Evolutionary conservation across 2,113 vertebrate species (phyloP), one percentile per base, ranked within the genome.

Genomic region (Ibidorhyncha struthersii): DNA sequence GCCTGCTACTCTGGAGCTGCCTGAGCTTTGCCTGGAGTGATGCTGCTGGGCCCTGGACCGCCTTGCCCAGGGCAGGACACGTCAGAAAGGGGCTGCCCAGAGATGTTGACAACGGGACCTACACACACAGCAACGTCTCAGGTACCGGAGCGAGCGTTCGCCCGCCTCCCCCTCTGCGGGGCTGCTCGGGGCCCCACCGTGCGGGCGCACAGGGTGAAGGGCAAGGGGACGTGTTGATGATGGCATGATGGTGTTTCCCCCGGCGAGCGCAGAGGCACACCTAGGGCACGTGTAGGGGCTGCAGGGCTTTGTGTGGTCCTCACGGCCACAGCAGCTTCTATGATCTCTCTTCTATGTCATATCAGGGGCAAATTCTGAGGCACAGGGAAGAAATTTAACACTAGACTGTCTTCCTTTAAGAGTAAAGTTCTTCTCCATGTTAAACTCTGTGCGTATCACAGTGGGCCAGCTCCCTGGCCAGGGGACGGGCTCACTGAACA

Each of bases 1-100:
- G 83, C 53, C 73, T 97, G 55, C 52, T 98, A 86, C 88, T 74
- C 55, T 97, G 97, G 97, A 94, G 92, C 81, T 96, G 90, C 83
- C 89, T 97, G 74, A 88, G 49, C 30, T 65, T 93, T 59, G 74
- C 86, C 77, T 70, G 90, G 91, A 91, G 83, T 2, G 49, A 83
- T 67, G 83, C 74, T 50, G 63, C 82, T 12, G 93, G 45, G 43
- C 40, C 77, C 4, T 1, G 23, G 43, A 71, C 78, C 2, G 3
- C 93, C 78, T 92, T 30, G 5, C 22, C 73, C 0, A 12, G 20
- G 8, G 55, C 71, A 70, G 93, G 74, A 94, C 86, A 62, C 14
- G 1, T 56, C 84, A 67, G 85, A 85, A 96, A 89, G 70, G 63
- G 56, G 38, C 89, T 82, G 81, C 74, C 40, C 52, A 52, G 49